Evolutionary conservation across 2,888 invertebrate species (phyloP).

Genomic region (Nomada lathburiana): DNA sequence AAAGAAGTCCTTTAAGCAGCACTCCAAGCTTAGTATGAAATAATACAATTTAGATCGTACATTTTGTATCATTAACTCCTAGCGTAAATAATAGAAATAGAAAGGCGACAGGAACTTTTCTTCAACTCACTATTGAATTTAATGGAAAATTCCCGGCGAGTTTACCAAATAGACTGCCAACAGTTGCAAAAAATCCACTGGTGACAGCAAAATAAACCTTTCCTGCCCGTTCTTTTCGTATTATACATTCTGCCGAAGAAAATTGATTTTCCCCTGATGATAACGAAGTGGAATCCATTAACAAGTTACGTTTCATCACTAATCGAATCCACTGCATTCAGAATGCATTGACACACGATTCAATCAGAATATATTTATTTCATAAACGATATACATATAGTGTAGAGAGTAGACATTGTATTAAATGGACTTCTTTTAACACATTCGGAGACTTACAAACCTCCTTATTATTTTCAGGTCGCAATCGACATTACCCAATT

Average conservation of each 20-base stretch:
- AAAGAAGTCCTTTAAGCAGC: conserved; percentile 76
- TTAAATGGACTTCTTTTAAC: no score
- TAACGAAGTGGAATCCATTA: conserved; percentile 16
- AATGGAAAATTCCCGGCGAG: conserved; percentile 84
- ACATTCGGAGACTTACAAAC: no score
- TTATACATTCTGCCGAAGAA: conserved; percentile 2
- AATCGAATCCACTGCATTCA: no score
- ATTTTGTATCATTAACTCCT: background rate
- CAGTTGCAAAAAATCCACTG: conserved; percentile 87
- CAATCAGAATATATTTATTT: no score
- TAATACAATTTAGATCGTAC: background rate
- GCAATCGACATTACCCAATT: no score
- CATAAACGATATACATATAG: no score
- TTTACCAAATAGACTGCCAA: conserved; percentile 89
- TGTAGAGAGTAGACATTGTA: no score
- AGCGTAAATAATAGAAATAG: background rate
- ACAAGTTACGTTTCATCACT: conserved; percentile 29
- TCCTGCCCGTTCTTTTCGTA: conserved; percentile 6
- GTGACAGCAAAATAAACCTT: conserved; percentile 85
- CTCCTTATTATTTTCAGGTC: no score
- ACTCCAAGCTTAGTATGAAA: conserved; percentile 63
- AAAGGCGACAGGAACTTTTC: conserved; percentile 50
- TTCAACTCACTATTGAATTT: conserved; percentile 67
- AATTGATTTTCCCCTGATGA: background rate
- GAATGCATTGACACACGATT: no score